Evolutionary conservation across 2,888 invertebrate species (phyloP).

Genomic region (Epirrita christyi): DNA sequence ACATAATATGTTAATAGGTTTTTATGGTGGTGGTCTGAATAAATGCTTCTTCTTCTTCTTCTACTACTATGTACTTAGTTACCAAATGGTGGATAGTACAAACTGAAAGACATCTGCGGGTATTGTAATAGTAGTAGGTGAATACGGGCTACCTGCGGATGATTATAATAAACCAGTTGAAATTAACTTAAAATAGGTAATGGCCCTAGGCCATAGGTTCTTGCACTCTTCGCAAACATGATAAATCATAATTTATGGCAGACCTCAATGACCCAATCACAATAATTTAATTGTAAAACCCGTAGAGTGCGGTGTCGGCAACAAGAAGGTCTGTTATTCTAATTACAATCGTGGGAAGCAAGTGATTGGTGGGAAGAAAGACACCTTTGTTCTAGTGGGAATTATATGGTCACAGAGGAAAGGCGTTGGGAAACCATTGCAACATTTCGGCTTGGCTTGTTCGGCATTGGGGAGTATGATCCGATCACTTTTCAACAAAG

Average conservation of each 20-base stretch:
- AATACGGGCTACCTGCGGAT: too few species aligned
- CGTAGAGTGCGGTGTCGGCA: conserved; percentile 23
- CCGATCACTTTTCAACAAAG: conserved; percentile 1
- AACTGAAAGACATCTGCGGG: too few species aligned
- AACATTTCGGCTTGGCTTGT: conserved; percentile 16
- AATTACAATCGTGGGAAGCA: conserved; percentile 67
- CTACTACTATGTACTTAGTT: too few species aligned
- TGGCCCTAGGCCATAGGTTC: too few species aligned
- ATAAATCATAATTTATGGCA: conserved; percentile 5
- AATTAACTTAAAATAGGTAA: too few species aligned
- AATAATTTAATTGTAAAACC: conserved; percentile 31
- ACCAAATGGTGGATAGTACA: too few species aligned
- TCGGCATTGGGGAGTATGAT: conserved; percentile 12
- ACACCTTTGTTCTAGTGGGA: conserved; percentile 60
- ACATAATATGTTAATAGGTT: too few species aligned
- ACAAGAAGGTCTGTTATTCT: conserved; percentile 52
- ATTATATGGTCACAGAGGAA: conserved; percentile 46
- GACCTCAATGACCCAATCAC: conserved; percentile 16
- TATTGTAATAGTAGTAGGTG: too few species aligned
- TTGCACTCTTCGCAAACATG: neutral
- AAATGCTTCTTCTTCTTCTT: too few species aligned
- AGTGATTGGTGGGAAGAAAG: conserved; percentile 64
- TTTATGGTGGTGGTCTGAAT: too few species aligned
- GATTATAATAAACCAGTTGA: too few species aligned
- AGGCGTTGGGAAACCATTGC: conserved; percentile 49